Evolutionary conservation across 1,140 invertebrate genomes (phyloP).

Genomic region (Tetragonula clypearis): DNA sequence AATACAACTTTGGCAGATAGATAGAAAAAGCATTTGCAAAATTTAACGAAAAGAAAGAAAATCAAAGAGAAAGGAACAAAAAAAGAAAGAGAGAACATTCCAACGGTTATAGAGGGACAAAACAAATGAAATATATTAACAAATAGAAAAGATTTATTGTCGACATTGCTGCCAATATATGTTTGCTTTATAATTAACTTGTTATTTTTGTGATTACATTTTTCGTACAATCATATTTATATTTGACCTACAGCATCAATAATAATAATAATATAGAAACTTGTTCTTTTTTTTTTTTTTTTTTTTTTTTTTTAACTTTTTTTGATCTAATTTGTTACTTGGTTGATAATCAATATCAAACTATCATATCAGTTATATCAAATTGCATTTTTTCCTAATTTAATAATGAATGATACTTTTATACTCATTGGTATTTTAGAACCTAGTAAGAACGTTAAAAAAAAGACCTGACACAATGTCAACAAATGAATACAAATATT

Average conservation of each 20-base stretch:
- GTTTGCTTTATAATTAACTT: conserved; percentile 59
- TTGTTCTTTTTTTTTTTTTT: conserved; percentile 24
- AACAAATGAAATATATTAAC: conserved; percentile 35
- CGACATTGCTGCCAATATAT: conserved; percentile 43
- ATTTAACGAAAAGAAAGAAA: conserved; percentile 25
- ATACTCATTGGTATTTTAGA: conserved; percentile 14
- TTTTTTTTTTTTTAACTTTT: background rate
- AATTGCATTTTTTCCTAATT: conserved; percentile 43
- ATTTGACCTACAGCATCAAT: conserved; percentile 35
- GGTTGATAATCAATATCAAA: conserved; percentile 44
- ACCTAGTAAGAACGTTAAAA: background rate
- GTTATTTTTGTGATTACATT: conserved; percentile 52
- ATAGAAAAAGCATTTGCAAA: conserved; percentile 37
- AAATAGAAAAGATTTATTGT: conserved; percentile 32
- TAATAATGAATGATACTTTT: conserved; percentile 5
- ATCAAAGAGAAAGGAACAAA: background rate
- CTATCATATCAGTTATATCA: conserved; percentile 17
- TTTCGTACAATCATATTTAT: conserved; percentile 42
- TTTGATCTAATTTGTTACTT: conserved; percentile 34
- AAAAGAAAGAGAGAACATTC: conserved; percentile 52
- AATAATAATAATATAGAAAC: conserved; percentile 1
- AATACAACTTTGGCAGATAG: conserved; percentile 40
- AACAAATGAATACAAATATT: conserved; percentile 35
- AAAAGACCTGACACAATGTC: background rate
- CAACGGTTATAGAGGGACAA: conserved; percentile 42